A percentile compares a stretch with the other conserved stretches of the same genome.
Evolutionary conservation across 2,888 invertebrate genomes (phyloP).

Genomic region (Drosophila meridiana): DNA sequence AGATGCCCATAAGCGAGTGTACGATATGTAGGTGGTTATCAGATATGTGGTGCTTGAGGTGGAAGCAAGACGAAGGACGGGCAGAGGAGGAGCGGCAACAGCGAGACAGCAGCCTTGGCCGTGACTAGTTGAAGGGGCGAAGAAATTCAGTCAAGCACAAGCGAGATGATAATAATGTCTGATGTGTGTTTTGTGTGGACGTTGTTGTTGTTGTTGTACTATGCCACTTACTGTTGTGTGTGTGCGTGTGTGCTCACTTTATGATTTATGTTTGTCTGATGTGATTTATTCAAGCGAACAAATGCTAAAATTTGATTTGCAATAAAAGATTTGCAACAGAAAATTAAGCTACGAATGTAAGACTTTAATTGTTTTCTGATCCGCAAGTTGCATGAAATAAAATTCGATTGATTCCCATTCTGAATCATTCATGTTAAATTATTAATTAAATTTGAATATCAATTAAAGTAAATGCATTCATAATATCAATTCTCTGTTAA

Average conservation of each 20-base stretch:
- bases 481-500: no score
- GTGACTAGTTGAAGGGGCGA: slow-evolving; percentile 54
- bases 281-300: slow-evolving; percentile 82
- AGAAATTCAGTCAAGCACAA: slow-evolving; percentile 84
- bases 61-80: background rate
- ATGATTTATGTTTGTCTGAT: slow-evolving; percentile 83
- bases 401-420: background rate
- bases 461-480: background rate
- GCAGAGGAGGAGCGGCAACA: background rate
- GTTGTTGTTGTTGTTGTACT: slow-evolving; percentile 36
- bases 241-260: slow-evolving; percentile 56
- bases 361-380: slow-evolving; percentile 55
- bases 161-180: slow-evolving; percentile 84
- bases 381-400: background rate
- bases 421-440: background rate
- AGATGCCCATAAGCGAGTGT: slow-evolving; percentile 52
- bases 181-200: slow-evolving; percentile 70
- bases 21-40: slow-evolving; percentile 64
- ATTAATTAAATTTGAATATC: background rate
- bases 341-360: background rate
- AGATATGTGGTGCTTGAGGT: slow-evolving; percentile 47
- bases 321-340: slow-evolving; percentile 57
- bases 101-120: slow-evolving; percentile 54
- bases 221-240: slow-evolving; percentile 49
- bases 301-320: slow-evolving; percentile 76